Percentiles rank a stretch among this genome's conserved stretches.
These are phyloP conservation scores for Arizona elegans DNA, from an alignment of 2,113 vertebrate species.

Conservation along the genomic window DNA sequence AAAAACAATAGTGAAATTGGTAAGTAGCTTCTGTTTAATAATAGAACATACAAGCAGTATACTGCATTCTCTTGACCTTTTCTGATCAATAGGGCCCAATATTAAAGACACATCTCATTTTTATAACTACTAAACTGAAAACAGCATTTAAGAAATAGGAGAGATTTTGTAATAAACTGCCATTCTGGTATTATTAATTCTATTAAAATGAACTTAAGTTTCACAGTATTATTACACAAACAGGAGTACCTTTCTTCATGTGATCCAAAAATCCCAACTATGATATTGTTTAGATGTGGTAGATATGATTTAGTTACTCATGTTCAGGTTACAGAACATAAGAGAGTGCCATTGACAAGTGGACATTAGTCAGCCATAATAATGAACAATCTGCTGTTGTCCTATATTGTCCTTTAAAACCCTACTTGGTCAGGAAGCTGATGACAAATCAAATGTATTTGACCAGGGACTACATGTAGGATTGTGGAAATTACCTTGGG, in stretches of 20 bases:
- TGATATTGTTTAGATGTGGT: not conserved
- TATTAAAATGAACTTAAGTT: slow-evolving; percentile 19
- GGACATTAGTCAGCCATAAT: not conserved
- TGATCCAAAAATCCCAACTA: not conserved
- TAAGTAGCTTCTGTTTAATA: not conserved
- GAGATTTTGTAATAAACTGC: slow-evolving; percentile 28
- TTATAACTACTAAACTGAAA: slow-evolving; percentile 39
- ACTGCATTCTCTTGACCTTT: not conserved
- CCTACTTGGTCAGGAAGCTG: not conserved
- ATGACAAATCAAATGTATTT: not conserved
- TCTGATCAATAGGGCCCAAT: slow-evolving; percentile 35
- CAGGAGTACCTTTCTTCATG: slow-evolving; percentile 24
- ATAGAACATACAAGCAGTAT: slow-evolving; percentile 8
- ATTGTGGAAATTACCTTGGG: not conserved
- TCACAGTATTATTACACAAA: slow-evolving; percentile 21
- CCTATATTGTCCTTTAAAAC: not conserved
- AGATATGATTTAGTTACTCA: not conserved
- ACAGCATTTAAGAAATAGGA: slow-evolving; percentile 17
- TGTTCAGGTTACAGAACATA: not conserved
- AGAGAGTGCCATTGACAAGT: not conserved
- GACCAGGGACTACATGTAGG: not conserved
- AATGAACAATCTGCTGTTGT: not conserved
- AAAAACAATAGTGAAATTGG: not conserved
- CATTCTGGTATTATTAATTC: slow-evolving; percentile 14
- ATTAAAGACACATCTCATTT: slow-evolving; percentile 53